phyloP scores from a whole-genome alignment of 2,113 vertebrate species.

The Natator depressus region DNA sequence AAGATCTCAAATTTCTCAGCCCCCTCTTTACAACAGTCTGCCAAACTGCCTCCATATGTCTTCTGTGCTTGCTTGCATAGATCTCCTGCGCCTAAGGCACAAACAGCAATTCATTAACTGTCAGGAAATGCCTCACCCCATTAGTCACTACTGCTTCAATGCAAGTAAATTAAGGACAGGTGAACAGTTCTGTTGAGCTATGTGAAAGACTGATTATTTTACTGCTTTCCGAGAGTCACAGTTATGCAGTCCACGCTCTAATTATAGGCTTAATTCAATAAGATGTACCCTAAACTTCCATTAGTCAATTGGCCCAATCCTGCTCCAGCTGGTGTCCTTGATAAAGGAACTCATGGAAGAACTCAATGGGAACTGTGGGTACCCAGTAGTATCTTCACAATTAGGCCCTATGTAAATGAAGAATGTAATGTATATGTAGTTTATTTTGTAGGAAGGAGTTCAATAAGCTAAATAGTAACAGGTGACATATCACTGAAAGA shows the following conservation, averaged over 20 bases:
- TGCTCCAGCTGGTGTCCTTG: not conserved
- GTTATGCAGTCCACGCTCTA: not conserved
- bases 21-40: not conserved
- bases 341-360: not conserved
- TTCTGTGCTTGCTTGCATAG: constrained; percentile 34
- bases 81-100: constrained; percentile 24
- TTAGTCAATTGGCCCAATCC: not conserved
- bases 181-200: constrained; percentile 7
- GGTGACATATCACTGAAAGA: not conserved
- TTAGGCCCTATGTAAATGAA: not conserved
- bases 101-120: constrained; percentile 41
- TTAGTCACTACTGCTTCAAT: not conserved
- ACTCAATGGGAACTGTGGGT: not conserved
- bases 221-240: not conserved
- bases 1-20: not conserved
- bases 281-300: not conserved
- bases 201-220: not conserved
- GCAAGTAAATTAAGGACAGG: not conserved
- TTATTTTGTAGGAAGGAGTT: not conserved
- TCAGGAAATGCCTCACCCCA: not conserved
- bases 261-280: not conserved
- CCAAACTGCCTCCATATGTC: not conserved
- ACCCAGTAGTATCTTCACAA: not conserved
- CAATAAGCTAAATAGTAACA: not conserved
- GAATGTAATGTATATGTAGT: not conserved